phyloP scores from a whole-genome alignment of 2,113 vertebrate species.

The Aleadryas rufinucha region DNA sequence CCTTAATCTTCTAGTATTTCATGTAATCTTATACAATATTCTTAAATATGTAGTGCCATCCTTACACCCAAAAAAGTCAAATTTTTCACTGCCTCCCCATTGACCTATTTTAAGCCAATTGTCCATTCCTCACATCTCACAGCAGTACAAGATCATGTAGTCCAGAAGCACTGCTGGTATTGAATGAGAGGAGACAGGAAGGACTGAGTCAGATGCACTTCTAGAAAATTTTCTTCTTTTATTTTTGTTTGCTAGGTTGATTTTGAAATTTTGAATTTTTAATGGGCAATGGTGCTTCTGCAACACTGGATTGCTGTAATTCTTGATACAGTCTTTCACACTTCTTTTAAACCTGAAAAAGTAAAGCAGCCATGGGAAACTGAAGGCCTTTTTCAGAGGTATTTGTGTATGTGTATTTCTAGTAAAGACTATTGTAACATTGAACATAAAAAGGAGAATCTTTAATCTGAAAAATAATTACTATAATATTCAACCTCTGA shows the following conservation, averaged over 20 bases:
- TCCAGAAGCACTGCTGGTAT: neutral
- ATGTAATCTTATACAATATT: neutral
- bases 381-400: neutral
- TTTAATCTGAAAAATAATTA: neutral
- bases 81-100: neutral
- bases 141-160: neutral
- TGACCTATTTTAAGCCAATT: neutral
- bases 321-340: neutral
- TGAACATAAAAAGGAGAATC: neutral
- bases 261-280: neutral
- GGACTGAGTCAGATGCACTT: neutral
- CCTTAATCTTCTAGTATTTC: neutral
- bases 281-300: neutral
- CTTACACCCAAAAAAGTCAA: neutral
- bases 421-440: neutral
- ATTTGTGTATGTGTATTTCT: neutral
- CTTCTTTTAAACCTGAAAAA: neutral
- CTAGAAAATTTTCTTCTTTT: neutral
- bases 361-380: neutral
- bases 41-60: neutral
- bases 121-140: neutral
- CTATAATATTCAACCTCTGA: neutral
- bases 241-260: neutral
- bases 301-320: neutral
- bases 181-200: neutral